Conservation (phyloP, 2,797 vertebrate genomes). For the Enteromius paludinosus region DNA sequence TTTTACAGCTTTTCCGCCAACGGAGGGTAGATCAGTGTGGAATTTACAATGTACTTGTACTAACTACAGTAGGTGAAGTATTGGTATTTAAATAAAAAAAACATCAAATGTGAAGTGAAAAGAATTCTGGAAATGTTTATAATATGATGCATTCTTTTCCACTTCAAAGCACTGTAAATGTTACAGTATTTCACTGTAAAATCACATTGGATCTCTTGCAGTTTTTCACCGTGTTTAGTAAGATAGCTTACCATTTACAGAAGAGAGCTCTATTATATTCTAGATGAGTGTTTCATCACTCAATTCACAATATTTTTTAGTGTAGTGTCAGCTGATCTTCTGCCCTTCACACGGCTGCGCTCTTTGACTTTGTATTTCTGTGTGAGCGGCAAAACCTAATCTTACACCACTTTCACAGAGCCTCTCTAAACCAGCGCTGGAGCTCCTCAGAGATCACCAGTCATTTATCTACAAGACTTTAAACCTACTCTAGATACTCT, state of each 20-base stretch:
- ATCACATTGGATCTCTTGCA: no score
- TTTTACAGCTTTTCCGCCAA: no score
- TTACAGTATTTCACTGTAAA: background rate
- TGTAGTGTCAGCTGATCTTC: background rate
- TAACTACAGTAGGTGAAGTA: no score
- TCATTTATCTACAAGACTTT: background rate
- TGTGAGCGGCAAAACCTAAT: constrained; percentile 1
- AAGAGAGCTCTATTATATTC: background rate
- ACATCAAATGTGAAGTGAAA: background rate
- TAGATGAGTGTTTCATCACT: background rate
- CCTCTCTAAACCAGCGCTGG: background rate
- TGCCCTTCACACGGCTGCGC: constrained; percentile 13
- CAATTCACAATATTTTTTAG: background rate
- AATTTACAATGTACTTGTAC: no score
- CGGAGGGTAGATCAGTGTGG: no score
- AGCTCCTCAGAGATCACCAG: background rate
- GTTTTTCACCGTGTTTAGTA: background rate
- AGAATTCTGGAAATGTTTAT: background rate
- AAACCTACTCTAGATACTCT: no score
- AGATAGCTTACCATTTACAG: background rate
- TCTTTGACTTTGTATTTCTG: constrained; percentile 2
- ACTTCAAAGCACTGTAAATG: background rate
- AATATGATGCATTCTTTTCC: background rate
- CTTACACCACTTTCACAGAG: background rate
- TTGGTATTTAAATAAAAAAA: background rate